Evolutionary conservation across 23 tunicate genomes (phyloP), one percentile per base, ranked within the genome.

Genomic region (Phallusia fumigata): DNA sequence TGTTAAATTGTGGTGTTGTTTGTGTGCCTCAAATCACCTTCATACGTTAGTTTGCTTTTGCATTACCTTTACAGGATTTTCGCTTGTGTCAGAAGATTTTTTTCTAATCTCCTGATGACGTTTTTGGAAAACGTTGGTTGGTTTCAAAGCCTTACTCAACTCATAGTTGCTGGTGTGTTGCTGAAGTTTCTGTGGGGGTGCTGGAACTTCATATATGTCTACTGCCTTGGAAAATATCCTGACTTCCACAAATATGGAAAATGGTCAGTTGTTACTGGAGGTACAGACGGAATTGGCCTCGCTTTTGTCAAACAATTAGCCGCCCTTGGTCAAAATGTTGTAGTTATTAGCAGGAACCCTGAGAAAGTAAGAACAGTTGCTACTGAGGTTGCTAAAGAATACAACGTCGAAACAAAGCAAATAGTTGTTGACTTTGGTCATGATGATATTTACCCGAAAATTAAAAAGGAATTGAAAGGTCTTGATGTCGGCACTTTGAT

Each of bases 241-340:
- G 75, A 93, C 52, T 84, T 84, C 40, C 36, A 72, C 18, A 84
- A 81, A 30, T 82, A 74, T 76, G 98, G 93, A 31, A 65, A 40
- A 33, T 93, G 98, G 98, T 89, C 98, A 32, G 88, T 93, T 47
- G 90, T 93, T 0, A 93, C 98, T 51, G 98, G 98, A 16, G 90
- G 90, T 44, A 93, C 98, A 12, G 98, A 93, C 78, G 98, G 98
- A 1, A 93, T 93, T 45, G 98, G 98, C 0, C 88, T 84, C 32
- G 93, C 90, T 12, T 82, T 85, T 77, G 90, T 84, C 11, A 49
- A 82, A 32, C 49, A 88, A 36, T 90, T 93, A 0, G 98, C 98
- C 12, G 82, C 85, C 50, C 44, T 45, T 40, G 98, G 98, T 5
- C 98, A 93, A 64, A 93, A 93, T 65, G 81, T 93, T 76, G 98